These are phyloP conservation scores for Drosophila kepulauana DNA, from an alignment of 1,140 invertebrate genomes.

Conservation along the genomic window DNA sequence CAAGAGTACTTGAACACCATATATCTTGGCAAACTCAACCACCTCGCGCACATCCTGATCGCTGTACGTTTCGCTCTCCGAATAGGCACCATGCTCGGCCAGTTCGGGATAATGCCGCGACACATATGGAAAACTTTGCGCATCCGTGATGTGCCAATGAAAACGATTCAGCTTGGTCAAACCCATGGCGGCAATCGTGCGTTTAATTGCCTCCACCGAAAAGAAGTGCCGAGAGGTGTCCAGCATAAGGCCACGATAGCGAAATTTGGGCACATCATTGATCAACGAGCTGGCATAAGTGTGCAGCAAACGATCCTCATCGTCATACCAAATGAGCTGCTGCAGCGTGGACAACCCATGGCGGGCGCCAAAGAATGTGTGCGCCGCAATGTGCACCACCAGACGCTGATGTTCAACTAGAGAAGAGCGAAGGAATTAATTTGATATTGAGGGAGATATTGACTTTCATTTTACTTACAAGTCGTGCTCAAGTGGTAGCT, in stretches of 20 bases:
- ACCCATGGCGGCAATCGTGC: conserved; percentile 91
- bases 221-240: conserved; percentile 93
- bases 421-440: not conserved
- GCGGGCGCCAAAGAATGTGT: conserved; percentile 91
- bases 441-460: not conserved
- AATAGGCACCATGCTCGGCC: conserved; percentile 91
- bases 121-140: conserved; percentile 92
- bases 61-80: conserved; percentile 89
- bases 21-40: conserved; percentile 88
- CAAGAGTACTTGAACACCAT: conserved; percentile 88
- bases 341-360: conserved; percentile 92
- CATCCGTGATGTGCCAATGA: conserved; percentile 94
- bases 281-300: conserved; percentile 87
- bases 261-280: conserved; percentile 87
- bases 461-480: conserved; percentile 68
- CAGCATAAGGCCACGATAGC: conserved; percentile 90
- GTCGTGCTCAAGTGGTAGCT: conserved; percentile 89
- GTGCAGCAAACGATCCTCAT: conserved; percentile 87
- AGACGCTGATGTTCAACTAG: conserved; percentile 85
- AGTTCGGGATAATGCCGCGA: conserved; percentile 90
- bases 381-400: conserved; percentile 88
- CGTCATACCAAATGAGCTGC: conserved; percentile 92
- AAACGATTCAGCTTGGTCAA: conserved; percentile 93
- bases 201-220: conserved; percentile 88
- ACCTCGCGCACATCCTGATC: conserved; percentile 89